Evolutionary conservation across 2,113 vertebrate species (phyloP).

Genomic region (Cyprinodon brontotheroides): DNA sequence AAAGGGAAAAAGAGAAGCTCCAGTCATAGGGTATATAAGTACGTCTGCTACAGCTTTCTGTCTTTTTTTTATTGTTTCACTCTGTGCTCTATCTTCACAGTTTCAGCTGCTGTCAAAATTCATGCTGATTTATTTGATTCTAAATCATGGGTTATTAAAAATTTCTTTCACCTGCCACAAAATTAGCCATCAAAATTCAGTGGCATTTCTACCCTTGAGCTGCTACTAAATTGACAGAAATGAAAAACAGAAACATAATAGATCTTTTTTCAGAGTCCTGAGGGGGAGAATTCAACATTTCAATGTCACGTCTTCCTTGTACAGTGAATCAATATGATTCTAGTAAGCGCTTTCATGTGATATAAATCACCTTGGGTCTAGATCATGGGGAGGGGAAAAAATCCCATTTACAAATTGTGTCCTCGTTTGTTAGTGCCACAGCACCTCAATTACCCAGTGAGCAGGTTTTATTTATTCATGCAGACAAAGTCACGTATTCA

Average conservation of each 20-base stretch:
- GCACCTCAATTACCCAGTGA: slow-evolving; percentile 83
- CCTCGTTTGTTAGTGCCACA: slow-evolving; percentile 81
- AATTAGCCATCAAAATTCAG: slow-evolving; percentile 33
- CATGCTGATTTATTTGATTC: neutral
- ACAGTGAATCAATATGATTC: slow-evolving; percentile 61
- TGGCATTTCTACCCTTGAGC: slow-evolving; percentile 31
- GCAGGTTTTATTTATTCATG: slow-evolving; percentile 86
- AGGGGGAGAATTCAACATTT: slow-evolving; percentile 42
- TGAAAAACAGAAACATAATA: slow-evolving; percentile 36
- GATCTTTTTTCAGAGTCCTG: slow-evolving; percentile 28
- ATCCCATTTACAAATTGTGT: slow-evolving; percentile 80
- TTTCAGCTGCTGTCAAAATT: slow-evolving; percentile 17
- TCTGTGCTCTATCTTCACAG: neutral
- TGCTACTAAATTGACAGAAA: slow-evolving; percentile 30
- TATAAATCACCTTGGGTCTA: slow-evolving; percentile 63
- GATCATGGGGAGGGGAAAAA: slow-evolving; percentile 43
- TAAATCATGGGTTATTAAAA: slow-evolving; percentile 11
- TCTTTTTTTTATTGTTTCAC: neutral
- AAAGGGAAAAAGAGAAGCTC: slow-evolving; percentile 31
- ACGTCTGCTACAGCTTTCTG: neutral
- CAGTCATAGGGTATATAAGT: slow-evolving; percentile 25
- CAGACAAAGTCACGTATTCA: slow-evolving; percentile 84
- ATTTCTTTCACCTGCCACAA: slow-evolving; percentile 15
- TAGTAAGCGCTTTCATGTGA: slow-evolving; percentile 66
- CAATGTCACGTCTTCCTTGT: slow-evolving; percentile 46